These are phyloP conservation scores for Sebastolobus altivelis DNA, from an alignment of 2,797 vertebrate genomes.

Conservation along the genomic window DNA sequence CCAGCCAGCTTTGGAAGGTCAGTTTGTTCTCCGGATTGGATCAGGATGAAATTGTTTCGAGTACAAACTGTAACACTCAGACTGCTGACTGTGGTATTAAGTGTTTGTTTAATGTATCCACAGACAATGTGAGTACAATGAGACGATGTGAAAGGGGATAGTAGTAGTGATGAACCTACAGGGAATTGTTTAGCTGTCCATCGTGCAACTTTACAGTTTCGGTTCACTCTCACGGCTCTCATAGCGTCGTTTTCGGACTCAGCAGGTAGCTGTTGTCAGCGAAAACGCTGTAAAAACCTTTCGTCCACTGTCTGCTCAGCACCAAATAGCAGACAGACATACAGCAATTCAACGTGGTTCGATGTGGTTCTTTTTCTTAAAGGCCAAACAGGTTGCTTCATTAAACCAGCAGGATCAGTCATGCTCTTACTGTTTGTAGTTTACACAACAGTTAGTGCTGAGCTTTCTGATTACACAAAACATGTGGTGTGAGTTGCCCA, in stretches of 20 bases:
- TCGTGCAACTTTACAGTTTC: background rate
- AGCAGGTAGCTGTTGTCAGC: background rate
- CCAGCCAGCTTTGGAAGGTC: conserved; percentile 98
- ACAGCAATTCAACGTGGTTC: too few species aligned
- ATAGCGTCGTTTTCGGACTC: background rate
- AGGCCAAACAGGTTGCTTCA: background rate
- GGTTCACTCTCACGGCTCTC: background rate
- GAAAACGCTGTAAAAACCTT: background rate
- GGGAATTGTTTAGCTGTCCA: background rate
- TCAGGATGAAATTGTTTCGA: background rate
- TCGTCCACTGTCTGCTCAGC: background rate
- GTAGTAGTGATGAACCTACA: background rate
- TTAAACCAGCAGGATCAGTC: background rate
- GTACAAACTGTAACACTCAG: background rate
- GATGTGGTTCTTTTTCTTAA: background rate
- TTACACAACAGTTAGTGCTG: background rate
- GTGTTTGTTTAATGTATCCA: background rate
- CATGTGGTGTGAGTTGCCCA: background rate
- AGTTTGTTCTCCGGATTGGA: conserved; percentile 46
- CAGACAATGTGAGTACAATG: background rate
- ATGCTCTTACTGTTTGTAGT: background rate
- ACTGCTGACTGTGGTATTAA: background rate
- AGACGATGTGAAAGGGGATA: background rate
- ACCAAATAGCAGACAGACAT: background rate
- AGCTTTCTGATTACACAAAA: conserved; percentile 30